Base-by-base conservation (phyloP, 2,888 invertebrate species). In the Epistrophe eligans region DNA sequence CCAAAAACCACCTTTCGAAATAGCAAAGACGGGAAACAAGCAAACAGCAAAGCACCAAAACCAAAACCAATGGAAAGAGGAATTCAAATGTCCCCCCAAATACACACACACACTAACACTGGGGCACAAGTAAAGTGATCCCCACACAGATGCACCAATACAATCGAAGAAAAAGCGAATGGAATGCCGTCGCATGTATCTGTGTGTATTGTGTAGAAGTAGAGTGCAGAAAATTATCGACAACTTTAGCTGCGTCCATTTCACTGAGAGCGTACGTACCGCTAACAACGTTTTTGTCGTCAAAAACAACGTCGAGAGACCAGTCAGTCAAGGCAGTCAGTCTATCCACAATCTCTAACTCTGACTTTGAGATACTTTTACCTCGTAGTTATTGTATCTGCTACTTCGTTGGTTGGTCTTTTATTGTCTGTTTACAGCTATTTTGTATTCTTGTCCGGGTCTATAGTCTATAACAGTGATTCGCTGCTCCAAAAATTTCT, bases 261-360 rank as follows among this genome's bases (percentile, higher is more conserved):
- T 87, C 87, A 87, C 87, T 71, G 87, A 87, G 87, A 87, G 74
- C 79, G 60, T 72, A 79, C 87, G 79, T 82, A 82, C 70, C 70
- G 72, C 82, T 48, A 85, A 82, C 82, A 85, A 50, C 83, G 83
- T 83, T 87, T 82, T 66, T 48, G 70, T 60, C 80, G 58, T 72
- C 48, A 19, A 72, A 28, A 72, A n/a, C 57, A 40, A 32, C 55
- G 43, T 55, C 55, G 55, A 70, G 76, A 81, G 70, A 79, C 71
- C 71, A 76, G 72, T 77, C 66, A 38, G 77, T 73, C 52, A 74
- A 74, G 52, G 32, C 60, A 60, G 62, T 32, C 76, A 77, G 38
- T 55, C 60, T 19, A 60, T 35, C 50, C 52, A 35, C 70, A 70
- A 70, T 55, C 38, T 70, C 55, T 67, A 48, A 67, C 67, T 70